Evolutionary conservation across 1,140 invertebrate genomes (phyloP).

Genomic region (Neodiprion virginianus): DNA sequence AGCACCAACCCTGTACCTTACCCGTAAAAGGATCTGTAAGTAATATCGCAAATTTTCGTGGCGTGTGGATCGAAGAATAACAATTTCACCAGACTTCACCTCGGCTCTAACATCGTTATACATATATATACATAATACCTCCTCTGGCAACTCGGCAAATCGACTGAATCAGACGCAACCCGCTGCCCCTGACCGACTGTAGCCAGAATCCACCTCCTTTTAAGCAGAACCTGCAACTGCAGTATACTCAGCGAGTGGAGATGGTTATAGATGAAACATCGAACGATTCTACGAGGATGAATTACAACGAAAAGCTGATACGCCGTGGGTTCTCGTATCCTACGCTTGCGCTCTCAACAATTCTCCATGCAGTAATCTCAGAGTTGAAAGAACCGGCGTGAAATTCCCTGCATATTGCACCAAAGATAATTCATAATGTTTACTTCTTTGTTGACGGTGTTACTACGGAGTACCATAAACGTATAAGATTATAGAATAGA

Average conservation of each 20-base stretch:
- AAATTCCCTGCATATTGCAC: too few relatives aligned
- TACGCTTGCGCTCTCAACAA: too few relatives aligned
- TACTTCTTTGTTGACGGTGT: too few relatives aligned
- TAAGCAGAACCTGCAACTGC: slow-evolving; percentile 2
- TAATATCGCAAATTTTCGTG: too few relatives aligned
- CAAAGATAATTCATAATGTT: too few relatives aligned
- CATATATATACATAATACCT: neutral
- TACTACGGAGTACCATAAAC: too few relatives aligned
- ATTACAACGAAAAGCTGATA: neutral
- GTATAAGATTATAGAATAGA: too few relatives aligned
- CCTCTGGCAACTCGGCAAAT: neutral
- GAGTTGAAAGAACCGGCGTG: too few relatives aligned
- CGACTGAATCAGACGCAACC: neutral
- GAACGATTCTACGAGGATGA: neutral
- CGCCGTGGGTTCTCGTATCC: neutral
- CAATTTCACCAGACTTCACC: neutral
- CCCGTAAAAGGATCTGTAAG: too few relatives aligned
- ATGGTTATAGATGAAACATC: neutral
- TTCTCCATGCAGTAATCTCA: too few relatives aligned
- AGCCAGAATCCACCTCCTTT: neutral
- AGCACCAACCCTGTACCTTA: too few relatives aligned
- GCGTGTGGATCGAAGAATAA: neutral
- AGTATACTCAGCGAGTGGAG: neutral
- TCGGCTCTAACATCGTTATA: neutral
- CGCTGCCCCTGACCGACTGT: slow-evolving; percentile 1